Percentiles rank a stretch among this genome's conserved stretches.
These are phyloP conservation scores for Cynodonichthys magdalenae DNA, from an alignment of 2,797 vertebrate genomes.

Conservation along the genomic window DNA sequence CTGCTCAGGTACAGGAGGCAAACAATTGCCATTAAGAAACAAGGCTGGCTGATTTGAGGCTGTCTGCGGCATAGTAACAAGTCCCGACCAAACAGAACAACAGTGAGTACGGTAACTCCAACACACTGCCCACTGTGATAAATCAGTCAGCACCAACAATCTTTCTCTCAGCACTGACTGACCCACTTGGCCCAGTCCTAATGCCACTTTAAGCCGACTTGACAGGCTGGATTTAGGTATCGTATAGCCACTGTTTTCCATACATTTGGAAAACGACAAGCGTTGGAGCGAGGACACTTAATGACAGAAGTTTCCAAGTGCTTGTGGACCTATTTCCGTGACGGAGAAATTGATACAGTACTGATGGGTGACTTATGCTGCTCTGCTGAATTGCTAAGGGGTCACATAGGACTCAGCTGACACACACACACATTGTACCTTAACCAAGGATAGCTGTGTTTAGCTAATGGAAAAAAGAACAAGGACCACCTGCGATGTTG, in stretches of 20 bases:
- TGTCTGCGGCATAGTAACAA: constrained; percentile 40
- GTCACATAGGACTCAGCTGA: constrained; percentile 45
- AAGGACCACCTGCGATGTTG: constrained; percentile 35
- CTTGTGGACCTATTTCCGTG: constrained; percentile 59
- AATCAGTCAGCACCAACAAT: constrained; percentile 50
- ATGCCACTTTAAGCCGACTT: constrained; percentile 31
- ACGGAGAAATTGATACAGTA: constrained; percentile 58
- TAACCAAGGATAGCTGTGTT: constrained; percentile 59
- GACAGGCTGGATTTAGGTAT: constrained; percentile 24
- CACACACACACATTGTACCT: constrained; percentile 12
- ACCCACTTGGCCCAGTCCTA: constrained; percentile 60
- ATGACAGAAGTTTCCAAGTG: constrained; percentile 60
- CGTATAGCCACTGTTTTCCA: constrained; percentile 68
- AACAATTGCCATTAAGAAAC: constrained; percentile 21
- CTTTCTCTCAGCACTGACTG: constrained; percentile 54
- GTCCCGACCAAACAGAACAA: constrained; percentile 26
- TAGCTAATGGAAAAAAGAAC: constrained; percentile 63
- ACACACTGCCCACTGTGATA: constrained; percentile 27
- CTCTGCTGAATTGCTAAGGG: constrained; percentile 58
- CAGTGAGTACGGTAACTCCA: constrained; percentile 25
- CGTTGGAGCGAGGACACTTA: constrained; percentile 23
- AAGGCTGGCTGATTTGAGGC: constrained; percentile 44
- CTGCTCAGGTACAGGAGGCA: constrained; percentile 27
- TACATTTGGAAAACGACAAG: constrained; percentile 56
- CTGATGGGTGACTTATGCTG: constrained; percentile 38